These are phyloP conservation scores for Crematogaster levior DNA, from an alignment of 2,888 invertebrate species.

Conservation along the genomic window DNA sequence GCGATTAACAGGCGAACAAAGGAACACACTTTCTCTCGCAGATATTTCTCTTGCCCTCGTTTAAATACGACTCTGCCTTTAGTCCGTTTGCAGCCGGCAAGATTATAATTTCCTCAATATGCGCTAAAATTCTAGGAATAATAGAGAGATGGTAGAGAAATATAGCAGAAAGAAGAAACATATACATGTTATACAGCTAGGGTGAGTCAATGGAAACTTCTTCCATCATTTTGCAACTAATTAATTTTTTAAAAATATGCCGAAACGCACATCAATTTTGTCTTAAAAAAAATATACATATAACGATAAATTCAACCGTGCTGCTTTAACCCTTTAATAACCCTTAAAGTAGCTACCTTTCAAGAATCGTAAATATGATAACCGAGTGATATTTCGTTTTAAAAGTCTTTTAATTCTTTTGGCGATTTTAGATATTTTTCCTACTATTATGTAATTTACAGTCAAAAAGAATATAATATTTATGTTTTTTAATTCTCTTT, in stretches of 20 bases:
- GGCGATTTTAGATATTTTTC: too few species aligned
- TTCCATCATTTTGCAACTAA: background rate
- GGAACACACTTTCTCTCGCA: background rate
- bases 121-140: background rate
- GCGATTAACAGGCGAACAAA: conserved; percentile 23
- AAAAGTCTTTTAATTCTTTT: background rate
- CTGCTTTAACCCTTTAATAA: background rate
- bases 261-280: background rate
- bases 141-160: too few species aligned
- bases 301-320: background rate
- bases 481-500: too few species aligned
- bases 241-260: background rate
- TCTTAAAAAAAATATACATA: background rate
- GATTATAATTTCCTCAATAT: conserved; percentile 22
- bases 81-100: background rate
- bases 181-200: background rate
- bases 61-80: background rate
- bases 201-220: background rate
- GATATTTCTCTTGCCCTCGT: background rate
- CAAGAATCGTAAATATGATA: background rate
- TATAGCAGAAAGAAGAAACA: background rate
- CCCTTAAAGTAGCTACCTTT: background rate
- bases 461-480: too few species aligned
- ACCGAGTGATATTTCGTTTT: background rate
- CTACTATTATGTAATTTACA: too few species aligned